Evolutionary conservation across 53 echinoderm and acorn worm genomes (phyloP).

Genomic region (Echinometra lucunter): DNA sequence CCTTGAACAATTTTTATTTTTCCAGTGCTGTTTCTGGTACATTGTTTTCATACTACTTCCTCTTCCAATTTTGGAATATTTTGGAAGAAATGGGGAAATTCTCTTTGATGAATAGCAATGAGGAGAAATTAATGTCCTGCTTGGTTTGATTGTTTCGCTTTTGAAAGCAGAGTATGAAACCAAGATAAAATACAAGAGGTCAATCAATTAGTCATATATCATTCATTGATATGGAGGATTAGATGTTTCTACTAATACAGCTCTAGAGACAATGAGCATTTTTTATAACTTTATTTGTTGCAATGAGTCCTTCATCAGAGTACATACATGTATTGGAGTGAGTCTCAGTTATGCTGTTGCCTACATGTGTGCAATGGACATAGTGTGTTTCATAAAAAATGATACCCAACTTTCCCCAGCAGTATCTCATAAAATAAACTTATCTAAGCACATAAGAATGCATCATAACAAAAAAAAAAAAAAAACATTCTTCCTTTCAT

Average conservation of each 20-base stretch:
- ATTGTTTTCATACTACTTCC: neutral
- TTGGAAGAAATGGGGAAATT: neutral
- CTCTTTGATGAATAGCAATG: neutral
- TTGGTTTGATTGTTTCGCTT: neutral
- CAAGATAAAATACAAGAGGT: neutral
- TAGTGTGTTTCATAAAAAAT: no score
- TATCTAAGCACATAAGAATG: no score
- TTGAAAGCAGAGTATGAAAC: neutral
- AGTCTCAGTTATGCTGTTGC: no score
- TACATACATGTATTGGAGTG: no score
- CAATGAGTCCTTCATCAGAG: no score
- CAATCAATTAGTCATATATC: neutral
- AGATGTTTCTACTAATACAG: neutral
- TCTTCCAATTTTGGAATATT: neutral
- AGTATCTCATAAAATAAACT: no score
- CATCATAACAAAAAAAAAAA: no score
- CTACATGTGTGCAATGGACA: no score
- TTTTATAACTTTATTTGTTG: neutral
- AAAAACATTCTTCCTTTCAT: no score
- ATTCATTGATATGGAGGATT: neutral
- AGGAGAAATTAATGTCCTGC: slow-evolving; percentile 1
- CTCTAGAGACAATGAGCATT: neutral
- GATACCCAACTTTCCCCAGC: no score
- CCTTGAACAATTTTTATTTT: no score
- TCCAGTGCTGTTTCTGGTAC: no score